phyloP scores from a whole-genome alignment of 2,888 invertebrate genomes.

The Lasioglossum lativentre region DNA sequence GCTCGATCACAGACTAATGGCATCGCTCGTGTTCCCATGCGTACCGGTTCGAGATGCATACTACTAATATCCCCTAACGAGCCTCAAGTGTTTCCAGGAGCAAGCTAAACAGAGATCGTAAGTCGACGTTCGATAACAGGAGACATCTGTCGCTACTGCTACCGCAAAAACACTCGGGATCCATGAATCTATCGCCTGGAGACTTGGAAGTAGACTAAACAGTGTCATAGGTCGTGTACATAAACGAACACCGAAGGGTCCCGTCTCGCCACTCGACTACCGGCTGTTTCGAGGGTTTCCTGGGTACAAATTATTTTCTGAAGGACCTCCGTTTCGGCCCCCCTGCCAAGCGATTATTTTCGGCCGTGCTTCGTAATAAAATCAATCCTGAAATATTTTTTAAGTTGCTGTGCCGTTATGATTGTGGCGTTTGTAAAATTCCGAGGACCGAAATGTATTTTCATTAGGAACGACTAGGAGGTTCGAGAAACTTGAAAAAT shows the following conservation, averaged over 20 bases:
- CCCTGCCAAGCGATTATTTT: constrained; percentile 46
- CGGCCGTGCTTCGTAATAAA: constrained; percentile 2
- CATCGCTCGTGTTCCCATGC: background rate
- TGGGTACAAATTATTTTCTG: constrained; percentile 60
- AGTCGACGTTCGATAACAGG: constrained; percentile 33
- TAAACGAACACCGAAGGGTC: constrained; percentile 62
- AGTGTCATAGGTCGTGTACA: constrained; percentile 67
- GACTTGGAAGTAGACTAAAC: constrained; percentile 67
- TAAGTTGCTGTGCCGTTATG: too few relatives aligned
- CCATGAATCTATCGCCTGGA: constrained; percentile 44
- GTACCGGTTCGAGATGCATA: too few relatives aligned
- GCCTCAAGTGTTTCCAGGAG: constrained; percentile 45
- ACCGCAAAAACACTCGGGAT: constrained; percentile 53
- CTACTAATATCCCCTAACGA: background rate
- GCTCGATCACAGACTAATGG: background rate
- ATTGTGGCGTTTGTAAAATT: too few relatives aligned
- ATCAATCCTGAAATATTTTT: background rate
- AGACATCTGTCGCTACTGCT: constrained; percentile 40
- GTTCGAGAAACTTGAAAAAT: background rate
- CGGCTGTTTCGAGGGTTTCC: constrained; percentile 61
- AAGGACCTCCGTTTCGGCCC: constrained; percentile 26
- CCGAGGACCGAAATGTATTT: too few relatives aligned
- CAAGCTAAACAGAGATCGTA: constrained; percentile 44
- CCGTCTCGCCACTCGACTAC: constrained; percentile 59
- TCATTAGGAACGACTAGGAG: background rate